These are phyloP conservation scores for Danio jaintianensis DNA, from an alignment of 2,797 vertebrate genomes.

Conservation along the genomic window DNA sequence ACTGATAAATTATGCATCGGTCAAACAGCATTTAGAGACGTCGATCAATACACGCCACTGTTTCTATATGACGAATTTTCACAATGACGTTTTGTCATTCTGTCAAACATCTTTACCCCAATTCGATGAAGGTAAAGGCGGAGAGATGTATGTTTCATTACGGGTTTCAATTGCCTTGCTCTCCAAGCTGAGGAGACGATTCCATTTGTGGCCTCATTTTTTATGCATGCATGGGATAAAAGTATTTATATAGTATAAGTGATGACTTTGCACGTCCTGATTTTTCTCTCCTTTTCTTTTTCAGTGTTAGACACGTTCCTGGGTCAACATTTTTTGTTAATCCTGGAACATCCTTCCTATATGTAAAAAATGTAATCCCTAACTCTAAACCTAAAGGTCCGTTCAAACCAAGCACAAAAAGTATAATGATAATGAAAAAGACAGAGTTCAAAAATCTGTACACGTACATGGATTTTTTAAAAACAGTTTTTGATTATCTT, in stretches of 20 bases:
- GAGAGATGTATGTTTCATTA: conserved; percentile 64
- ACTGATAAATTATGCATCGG: conserved; percentile 79
- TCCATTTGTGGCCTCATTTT: conserved; percentile 48
- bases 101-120: conserved; percentile 78
- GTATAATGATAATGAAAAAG: no score
- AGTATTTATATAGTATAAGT: conserved; percentile 46
- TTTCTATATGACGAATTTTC: conserved; percentile 70
- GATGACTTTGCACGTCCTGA: conserved; percentile 19
- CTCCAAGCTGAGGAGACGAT: conserved; percentile 23
- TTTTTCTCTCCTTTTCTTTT: background rate
- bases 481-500: no score
- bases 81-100: conserved; percentile 73
- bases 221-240: conserved; percentile 42
- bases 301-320: no score
- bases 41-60: conserved; percentile 74
- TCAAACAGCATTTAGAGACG: conserved; percentile 70
- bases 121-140: conserved; percentile 66
- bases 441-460: no score
- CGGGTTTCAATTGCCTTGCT: conserved; percentile 64
- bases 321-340: no score
- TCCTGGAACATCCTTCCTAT: no score
- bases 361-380: no score
- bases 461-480: no score
- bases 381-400: no score
- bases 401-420: no score